Conservation (phyloP, 2,888 invertebrate genomes). For the Hetaerina titia region DNA sequence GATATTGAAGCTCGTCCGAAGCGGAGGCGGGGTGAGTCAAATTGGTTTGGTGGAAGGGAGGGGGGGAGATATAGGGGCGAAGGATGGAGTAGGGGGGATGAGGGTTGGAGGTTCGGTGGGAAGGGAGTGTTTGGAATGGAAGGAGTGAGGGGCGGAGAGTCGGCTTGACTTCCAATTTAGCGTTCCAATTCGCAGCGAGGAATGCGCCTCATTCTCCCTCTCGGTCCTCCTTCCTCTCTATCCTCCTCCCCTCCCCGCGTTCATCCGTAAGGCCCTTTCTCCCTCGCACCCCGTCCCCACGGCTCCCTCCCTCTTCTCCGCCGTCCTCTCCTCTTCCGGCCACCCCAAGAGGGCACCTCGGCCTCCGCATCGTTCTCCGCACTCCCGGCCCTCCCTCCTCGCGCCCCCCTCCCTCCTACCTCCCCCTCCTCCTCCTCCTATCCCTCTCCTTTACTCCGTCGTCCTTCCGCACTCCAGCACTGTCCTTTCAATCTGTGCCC, state of each 20-base stretch:
- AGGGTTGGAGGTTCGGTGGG: background rate
- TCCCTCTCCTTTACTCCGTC: background rate
- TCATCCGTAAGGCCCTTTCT: too few species aligned
- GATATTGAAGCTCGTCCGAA: background rate
- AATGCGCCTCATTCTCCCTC: constrained; percentile 49
- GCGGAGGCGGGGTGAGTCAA: background rate
- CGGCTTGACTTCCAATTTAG: constrained; percentile 58
- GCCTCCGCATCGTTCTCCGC: too few species aligned
- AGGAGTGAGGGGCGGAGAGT: background rate
- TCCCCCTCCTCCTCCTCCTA: background rate
- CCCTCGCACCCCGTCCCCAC: too few species aligned
- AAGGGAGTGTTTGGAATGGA: background rate
- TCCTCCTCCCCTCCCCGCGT: too few species aligned
- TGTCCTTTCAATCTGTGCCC: too few species aligned
- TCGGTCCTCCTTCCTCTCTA: background rate
- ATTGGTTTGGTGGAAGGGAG: background rate
- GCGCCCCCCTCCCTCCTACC: too few species aligned
- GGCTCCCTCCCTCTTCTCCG: too few species aligned
- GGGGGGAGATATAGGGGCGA: background rate
- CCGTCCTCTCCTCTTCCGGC: too few species aligned
- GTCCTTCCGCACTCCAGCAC: background rate
- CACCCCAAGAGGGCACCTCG: too few species aligned
- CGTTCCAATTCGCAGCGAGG: constrained; percentile 49
- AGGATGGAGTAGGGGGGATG: background rate
- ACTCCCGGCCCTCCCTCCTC: too few species aligned